Base-by-base conservation (phyloP, 2,888 invertebrate species). In the Allygus modestus region DNA sequence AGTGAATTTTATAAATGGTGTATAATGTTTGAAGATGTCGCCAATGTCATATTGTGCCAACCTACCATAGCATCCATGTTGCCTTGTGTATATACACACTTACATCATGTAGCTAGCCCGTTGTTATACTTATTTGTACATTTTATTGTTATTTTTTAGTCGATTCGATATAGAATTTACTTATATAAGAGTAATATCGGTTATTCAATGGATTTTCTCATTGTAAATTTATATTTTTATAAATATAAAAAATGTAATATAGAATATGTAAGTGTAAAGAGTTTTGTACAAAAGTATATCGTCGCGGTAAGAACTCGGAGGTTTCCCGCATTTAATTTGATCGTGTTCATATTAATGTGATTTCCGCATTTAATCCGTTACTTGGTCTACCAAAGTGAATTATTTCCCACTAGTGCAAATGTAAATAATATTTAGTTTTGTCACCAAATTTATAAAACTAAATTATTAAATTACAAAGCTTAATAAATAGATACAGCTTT, bases 161-260 rank as follows among this genome's bases (percentile, higher is more conserved):
- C 77, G n/a, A 77, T 37, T 77, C 20, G 31, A 77, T 77, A 51
- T 77, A 77, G 77, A 77, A 12, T 43, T 73, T 23, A 77, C 79
- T 51, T 58, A 58, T 77, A 51, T 54, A 54, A 58, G 43, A 73
- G 73, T 73, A 79, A 28, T 77, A 77, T 77, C 28, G 33, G 79
- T 79, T 79, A 79, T 58, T 79, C 33, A 28, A 79, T 79, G 79
- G 51, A 79, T 58, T 79, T 77, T 79, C 79, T 79, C 28, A 58
- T 58, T 79, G 79, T 79, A 79, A 79, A 79, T 79, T 79, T 79
- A 79, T 79, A 79, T 79, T 79, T 79, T 79, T 79, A 79, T 79
- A 79, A 79, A 79, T 79, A 58, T 79, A 79, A n/a, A n/a, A n/a
- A 54, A 79, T 79, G 79, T 79, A 79, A 58, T 58, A 79, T 43